Conservation (phyloP, 2,888 invertebrate species). For the Busseola fusca region DNA sequence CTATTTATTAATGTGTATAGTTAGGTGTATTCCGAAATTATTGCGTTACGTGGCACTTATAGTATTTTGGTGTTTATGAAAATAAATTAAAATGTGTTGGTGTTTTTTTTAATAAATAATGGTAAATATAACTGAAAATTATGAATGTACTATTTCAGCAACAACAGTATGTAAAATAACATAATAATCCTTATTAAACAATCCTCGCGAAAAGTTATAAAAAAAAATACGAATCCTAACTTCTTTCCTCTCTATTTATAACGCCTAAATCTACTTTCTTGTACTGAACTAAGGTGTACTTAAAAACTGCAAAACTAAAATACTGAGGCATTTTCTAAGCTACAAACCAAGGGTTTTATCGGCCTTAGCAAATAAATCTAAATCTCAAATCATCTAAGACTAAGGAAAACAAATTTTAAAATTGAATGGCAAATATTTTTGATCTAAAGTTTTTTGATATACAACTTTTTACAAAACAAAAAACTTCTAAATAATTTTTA, state of each 20-base stretch:
- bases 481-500: neutral
- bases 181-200: neutral
- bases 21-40: constrained; percentile 25
- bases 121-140: neutral
- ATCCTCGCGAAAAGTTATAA: neutral
- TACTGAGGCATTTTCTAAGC: constrained; percentile 64
- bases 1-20: constrained; percentile 1
- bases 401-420: constrained; percentile 46
- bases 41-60: constrained; percentile 18
- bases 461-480: neutral
- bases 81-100: neutral
- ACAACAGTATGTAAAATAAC: neutral
- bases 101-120: neutral
- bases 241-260: neutral
- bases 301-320: constrained; percentile 54
- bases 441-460: constrained; percentile 5
- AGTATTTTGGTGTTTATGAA: neutral
- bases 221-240: neutral
- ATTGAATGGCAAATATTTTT: constrained; percentile 19
- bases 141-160: neutral
- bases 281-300: constrained; percentile 42
- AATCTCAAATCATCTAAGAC: constrained; percentile 51
- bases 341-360: constrained; percentile 78
- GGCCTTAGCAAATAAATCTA: constrained; percentile 72
- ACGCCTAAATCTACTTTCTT: constrained; percentile 16